Evolutionary conservation across 2,888 invertebrate genomes (phyloP).

Genomic region (Thera britannica): DNA sequence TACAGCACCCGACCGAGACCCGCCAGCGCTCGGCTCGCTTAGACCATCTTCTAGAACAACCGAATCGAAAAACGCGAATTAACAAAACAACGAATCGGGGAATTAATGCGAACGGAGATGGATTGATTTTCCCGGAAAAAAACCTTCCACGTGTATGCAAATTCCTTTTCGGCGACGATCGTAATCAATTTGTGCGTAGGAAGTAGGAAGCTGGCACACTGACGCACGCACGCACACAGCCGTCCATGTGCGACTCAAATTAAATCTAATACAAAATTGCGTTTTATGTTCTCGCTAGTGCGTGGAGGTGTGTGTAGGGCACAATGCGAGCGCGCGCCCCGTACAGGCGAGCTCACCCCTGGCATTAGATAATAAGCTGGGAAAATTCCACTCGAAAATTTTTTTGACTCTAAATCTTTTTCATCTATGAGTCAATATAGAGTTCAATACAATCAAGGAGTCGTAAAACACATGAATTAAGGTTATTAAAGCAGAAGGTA

Average conservation of each 20-base stretch:
- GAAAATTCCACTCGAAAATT: background rate
- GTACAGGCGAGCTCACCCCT: constrained; percentile 67
- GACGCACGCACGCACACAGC: constrained; percentile 52
- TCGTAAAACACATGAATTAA: background rate
- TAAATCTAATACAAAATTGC: constrained; percentile 85
- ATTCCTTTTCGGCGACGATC: constrained; percentile 80
- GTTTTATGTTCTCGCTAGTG: constrained; percentile 82
- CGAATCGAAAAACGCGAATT: constrained; percentile 42
- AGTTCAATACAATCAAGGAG: background rate
- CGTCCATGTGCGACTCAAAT: constrained; percentile 70
- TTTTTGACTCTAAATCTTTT: background rate
- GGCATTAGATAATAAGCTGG: constrained; percentile 52
- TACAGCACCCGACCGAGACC: background rate
- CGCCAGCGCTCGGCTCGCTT: background rate
- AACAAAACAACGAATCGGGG: constrained; percentile 52
- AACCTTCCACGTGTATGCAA: constrained; percentile 74
- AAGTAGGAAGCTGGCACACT: constrained; percentile 65
- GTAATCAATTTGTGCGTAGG: constrained; percentile 84
- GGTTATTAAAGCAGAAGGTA: background rate
- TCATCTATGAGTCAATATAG: too few relatives aligned
- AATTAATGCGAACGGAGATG: constrained; percentile 56
- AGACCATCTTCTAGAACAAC: constrained; percentile 19
- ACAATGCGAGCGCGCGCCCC: constrained; percentile 74
- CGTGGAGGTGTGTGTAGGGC: constrained; percentile 77
- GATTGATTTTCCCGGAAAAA: constrained; percentile 55